These are phyloP conservation scores for Heliocidaris erythrogramma DNA, from an alignment of 35 echinoderm and acorn worm genomes.

Conservation along the genomic window DNA sequence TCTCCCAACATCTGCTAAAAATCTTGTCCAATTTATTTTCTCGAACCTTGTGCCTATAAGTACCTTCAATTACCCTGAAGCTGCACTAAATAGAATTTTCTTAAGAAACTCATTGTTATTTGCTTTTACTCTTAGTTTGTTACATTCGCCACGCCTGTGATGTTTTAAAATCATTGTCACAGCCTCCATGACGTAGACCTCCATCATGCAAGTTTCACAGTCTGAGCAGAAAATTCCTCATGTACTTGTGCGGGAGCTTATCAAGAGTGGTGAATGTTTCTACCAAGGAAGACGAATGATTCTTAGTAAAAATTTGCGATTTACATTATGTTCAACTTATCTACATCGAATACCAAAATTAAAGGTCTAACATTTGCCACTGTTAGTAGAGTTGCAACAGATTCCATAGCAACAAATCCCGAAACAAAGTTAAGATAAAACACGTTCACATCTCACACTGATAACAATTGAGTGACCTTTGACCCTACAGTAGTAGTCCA, in stretches of 20 bases:
- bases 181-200: too few species aligned
- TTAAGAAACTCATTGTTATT: background rate
- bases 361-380: background rate
- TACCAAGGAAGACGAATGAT: too few species aligned
- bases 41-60: background rate
- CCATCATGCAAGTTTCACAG: too few species aligned
- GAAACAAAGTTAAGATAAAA: background rate
- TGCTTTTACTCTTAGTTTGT: background rate
- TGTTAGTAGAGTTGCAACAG: background rate
- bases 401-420: background rate
- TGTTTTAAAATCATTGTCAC: too few species aligned
- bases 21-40: background rate
- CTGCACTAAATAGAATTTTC: background rate
- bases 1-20: background rate
- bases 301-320: too few species aligned
- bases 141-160: background rate
- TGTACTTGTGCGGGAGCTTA: background rate
- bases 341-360: background rate
- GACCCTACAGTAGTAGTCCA: background rate
- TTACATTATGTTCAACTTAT: background rate
- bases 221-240: background rate
- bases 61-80: background rate
- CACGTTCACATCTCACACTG: background rate
- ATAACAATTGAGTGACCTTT: background rate
- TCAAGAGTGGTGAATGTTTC: too few species aligned